These are phyloP conservation scores for Phrynosoma platyrhinos DNA, from an alignment of 2,113 vertebrate genomes.

Conservation along the genomic window DNA sequence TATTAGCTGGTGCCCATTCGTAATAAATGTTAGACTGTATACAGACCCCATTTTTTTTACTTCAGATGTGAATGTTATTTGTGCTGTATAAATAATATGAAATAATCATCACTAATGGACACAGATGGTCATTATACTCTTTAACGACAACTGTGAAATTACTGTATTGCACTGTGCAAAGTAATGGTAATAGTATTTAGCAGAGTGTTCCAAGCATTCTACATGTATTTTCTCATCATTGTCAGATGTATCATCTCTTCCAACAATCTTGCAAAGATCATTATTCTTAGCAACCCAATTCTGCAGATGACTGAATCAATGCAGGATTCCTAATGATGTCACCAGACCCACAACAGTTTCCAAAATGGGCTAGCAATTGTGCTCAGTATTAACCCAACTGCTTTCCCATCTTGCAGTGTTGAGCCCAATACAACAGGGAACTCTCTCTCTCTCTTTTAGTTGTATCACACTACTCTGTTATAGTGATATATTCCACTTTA, in stretches of 20 bases:
- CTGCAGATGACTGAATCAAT: not conserved
- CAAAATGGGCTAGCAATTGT: not conserved
- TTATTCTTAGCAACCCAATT: not conserved
- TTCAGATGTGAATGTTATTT: conserved; percentile 6
- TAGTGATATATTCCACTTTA: too few relatives aligned
- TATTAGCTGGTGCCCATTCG: conserved; percentile 1
- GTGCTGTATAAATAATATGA: conserved; percentile 24
- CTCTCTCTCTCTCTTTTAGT: too few relatives aligned
- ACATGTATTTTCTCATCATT: not conserved
- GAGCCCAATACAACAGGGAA: not conserved
- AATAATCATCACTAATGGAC: conserved; percentile 3
- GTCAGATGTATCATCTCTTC: too few relatives aligned
- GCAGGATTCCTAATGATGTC: not conserved
- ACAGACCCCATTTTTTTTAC: conserved; percentile 15
- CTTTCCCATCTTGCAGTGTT: not conserved
- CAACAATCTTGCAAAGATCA: not conserved
- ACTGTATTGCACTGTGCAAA: not conserved
- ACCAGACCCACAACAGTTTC: not conserved
- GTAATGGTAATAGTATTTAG: not conserved
- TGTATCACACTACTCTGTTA: too few relatives aligned
- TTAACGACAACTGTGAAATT: not conserved
- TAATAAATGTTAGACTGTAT: conserved; percentile 33
- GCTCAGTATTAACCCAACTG: not conserved
- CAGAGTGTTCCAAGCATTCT: not conserved
- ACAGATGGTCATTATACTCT: conserved; percentile 21